Base-by-base conservation (phyloP, 92 coral and sea anemone genomes). In the Paramuricea clavata region DNA sequence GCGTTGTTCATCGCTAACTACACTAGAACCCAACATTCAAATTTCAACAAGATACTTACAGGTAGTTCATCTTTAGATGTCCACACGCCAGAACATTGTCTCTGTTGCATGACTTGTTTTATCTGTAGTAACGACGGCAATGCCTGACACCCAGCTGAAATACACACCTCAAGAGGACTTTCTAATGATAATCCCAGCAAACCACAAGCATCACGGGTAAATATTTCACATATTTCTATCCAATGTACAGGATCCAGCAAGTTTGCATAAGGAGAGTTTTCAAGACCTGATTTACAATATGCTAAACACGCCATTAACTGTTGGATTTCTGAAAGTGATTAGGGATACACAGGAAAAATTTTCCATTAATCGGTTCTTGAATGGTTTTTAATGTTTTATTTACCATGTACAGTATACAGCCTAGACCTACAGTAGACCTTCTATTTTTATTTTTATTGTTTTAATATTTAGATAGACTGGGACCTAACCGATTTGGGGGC, bases 131-230 rank as follows among this genome's bases (percentile, higher is more conserved):
- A 91, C 15, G 99, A 96, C 0, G 99, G 99, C 44, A 96, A 35
- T 9, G 99, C 99, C 39, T 93, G 93, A 50, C 99, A 94, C 30
- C 99, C 99, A 34, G 99, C 98, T 41, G 98, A 94, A 60, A 96
- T 83, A 79, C 99, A 96, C 76, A 96, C 99, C 60, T 96, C 98
- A 30, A 96, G 81, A 22, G 99, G 99, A 73, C 99, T 96, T 76
- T 96, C 99, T 25, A 96, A 70, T 17, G 99, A 96, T 74, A 96
- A 74, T 25, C 99, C 99, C 43, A 94, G 89, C 84, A 96, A 76
- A 36, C 97, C 99, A 90, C 99, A 96, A 67, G 99, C 97, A 89
- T 96, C 99, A 64, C 95, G 88, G 28, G 99, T 98, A 85, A 96
- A 96, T 70, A 96, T 56, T 62, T 96, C 99, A 71, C 96, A 89